Evolutionary conservation across 2,113 vertebrate species (phyloP).

Genomic region (Mustelus asterias): DNA sequence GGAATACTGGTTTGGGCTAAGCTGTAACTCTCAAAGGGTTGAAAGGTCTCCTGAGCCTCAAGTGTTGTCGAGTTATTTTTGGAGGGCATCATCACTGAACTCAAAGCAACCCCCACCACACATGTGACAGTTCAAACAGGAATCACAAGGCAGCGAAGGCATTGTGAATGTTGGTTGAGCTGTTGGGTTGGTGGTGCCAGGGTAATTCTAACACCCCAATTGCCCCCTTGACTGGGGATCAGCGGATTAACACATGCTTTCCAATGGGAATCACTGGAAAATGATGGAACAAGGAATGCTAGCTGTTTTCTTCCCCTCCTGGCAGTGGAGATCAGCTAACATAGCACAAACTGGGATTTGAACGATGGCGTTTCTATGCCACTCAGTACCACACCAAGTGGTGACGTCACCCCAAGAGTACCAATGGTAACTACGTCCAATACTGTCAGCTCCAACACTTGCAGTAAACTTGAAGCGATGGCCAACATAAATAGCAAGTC

Average conservation of each 20-base stretch:
- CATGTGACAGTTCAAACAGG: not conserved
- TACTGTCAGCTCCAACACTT: not conserved
- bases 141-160: not conserved
- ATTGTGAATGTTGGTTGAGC: not conserved
- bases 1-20: not conserved
- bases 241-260: not conserved
- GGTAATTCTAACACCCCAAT: not conserved
- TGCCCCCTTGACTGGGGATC: not conserved
- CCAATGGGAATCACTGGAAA: not conserved
- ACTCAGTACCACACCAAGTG: not conserved
- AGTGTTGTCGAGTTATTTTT: not conserved
- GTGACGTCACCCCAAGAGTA: not conserved
- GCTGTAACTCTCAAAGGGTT: not conserved
- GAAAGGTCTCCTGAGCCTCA: not conserved
- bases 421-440: not conserved
- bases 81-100: not conserved
- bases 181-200: not conserved
- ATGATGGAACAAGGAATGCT: not conserved
- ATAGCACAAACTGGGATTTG: not conserved
- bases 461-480: not conserved
- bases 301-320: not conserved
- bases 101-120: not conserved
- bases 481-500: not conserved
- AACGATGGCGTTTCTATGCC: not conserved
- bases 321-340: not conserved